phyloP scores from a whole-genome alignment of 37 sponge, comb jelly and placozoan genomes.

The Spongilla lacustris region DNA sequence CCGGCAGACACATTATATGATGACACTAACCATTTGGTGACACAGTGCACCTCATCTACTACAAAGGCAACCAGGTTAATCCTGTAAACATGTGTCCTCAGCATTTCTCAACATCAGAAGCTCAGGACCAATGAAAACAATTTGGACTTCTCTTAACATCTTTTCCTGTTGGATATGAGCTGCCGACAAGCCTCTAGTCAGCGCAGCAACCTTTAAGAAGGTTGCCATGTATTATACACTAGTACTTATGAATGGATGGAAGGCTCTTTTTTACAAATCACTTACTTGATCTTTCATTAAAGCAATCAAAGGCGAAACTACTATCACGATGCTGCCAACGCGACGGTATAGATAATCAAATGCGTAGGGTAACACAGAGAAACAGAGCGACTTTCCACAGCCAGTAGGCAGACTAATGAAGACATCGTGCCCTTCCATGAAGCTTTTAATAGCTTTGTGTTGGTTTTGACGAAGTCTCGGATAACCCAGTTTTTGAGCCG shows the following conservation, averaged over 20 bases:
- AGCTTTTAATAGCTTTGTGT: not conserved
- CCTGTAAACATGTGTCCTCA: slow-evolving; percentile 4
- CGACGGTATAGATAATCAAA: not conserved
- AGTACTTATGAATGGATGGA: not conserved
- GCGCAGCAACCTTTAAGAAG: too few species aligned
- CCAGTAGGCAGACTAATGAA: slow-evolving; percentile 34
- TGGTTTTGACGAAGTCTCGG: too few species aligned
- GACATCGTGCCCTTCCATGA: slow-evolving; percentile 18
- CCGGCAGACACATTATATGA: not conserved
- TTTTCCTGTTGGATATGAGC: not conserved
- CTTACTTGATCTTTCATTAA: slow-evolving; percentile 35
- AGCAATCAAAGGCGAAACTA: slow-evolving; percentile 3
- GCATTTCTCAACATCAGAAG: slow-evolving; percentile 13
- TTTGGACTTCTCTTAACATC: not conserved
- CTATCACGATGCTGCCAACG: not conserved
- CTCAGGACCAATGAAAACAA: slow-evolving; percentile 29
- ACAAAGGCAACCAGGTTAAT: slow-evolving; percentile 8
- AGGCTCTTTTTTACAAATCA: not conserved
- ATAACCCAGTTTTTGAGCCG: too few species aligned
- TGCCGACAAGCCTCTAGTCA: too few species aligned
- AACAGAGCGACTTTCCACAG: slow-evolving; percentile 42
- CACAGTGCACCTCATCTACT: slow-evolving; percentile 39
- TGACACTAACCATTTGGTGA: slow-evolving; percentile 24
- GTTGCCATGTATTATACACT: not conserved
- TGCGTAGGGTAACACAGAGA: slow-evolving; percentile 6